These are phyloP conservation scores for Bursaphelenchus mucronatus DNA, from an alignment of 1,140 invertebrate genomes.

Conservation along the genomic window DNA sequence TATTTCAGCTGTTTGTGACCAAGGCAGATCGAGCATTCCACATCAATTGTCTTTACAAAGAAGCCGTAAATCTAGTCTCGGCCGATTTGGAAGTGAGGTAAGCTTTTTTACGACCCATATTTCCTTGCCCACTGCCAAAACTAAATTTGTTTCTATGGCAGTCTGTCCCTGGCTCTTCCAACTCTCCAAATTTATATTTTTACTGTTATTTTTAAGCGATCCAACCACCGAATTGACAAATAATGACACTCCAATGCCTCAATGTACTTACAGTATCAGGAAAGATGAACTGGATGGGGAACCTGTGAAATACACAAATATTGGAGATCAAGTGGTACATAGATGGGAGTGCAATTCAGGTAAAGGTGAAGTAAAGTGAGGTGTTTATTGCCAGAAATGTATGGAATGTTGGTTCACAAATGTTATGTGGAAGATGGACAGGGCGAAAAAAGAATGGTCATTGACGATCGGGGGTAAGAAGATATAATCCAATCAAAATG, in stretches of 20 bases:
- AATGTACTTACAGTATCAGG: constrained; percentile 55
- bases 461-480: constrained; percentile 52
- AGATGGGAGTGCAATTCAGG: constrained; percentile 58
- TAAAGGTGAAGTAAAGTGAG: constrained; percentile 20
- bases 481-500: neutral
- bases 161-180: neutral
- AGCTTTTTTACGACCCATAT: constrained; percentile 21
- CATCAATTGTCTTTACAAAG: constrained; percentile 59
- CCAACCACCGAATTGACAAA: constrained; percentile 43
- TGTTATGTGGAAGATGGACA: constrained; percentile 60
- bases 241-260: constrained; percentile 54
- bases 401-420: constrained; percentile 55
- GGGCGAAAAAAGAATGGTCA: constrained; percentile 50
- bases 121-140: neutral
- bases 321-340: constrained; percentile 58
- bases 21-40: constrained; percentile 59
- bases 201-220: constrained; percentile 37
- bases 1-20: constrained; percentile 55
- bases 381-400: constrained; percentile 39
- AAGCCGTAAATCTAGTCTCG: constrained; percentile 44
- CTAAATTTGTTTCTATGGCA: neutral
- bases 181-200: neutral
- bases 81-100: constrained; percentile 53
- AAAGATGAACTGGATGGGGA: constrained; percentile 58
- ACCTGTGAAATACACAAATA: constrained; percentile 52